Conservation (phyloP, 2,888 invertebrate genomes). For the Troides oblongomaculatus region DNA sequence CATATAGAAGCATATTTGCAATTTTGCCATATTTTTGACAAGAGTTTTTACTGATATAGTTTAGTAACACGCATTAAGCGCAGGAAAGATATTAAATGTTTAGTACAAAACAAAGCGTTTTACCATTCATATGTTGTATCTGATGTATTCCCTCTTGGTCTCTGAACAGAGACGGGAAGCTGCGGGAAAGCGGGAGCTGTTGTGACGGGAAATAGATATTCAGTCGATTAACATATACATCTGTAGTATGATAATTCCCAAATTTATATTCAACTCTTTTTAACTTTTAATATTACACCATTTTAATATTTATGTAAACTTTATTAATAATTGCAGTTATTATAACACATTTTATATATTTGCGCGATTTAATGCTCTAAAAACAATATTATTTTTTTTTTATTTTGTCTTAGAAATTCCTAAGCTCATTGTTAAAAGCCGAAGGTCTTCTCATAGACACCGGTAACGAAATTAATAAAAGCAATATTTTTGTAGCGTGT, state of each 20-base stretch:
- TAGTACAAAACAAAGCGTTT: slow-evolving; percentile 18
- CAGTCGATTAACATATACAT: background rate
- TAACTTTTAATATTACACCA: no score
- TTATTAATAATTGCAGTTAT: no score
- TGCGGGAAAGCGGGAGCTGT: no score
- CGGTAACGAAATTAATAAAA: background rate
- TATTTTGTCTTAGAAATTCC: background rate
- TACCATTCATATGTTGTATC: slow-evolving; percentile 1
- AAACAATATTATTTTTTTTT: no score
- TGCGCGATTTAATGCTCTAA: no score
- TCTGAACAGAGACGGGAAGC: background rate
- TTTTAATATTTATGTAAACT: no score
- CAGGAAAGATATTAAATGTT: slow-evolving; percentile 8
- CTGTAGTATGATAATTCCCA: no score
- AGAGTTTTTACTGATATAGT: slow-evolving; percentile 10
- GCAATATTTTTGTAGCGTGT: slow-evolving; percentile 1
- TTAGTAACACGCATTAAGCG: slow-evolving; percentile 1
- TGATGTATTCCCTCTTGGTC: background rate
- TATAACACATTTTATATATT: no score
- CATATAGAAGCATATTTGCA: background rate
- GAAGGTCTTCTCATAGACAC: background rate
- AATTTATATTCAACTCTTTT: no score
- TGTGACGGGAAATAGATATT: background rate
- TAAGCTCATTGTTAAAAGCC: background rate
- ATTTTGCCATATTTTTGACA: slow-evolving; percentile 21